Evolutionary conservation across 2,113 vertebrate genomes (phyloP).

Genomic region (Pollimyrus isidori): DNA sequence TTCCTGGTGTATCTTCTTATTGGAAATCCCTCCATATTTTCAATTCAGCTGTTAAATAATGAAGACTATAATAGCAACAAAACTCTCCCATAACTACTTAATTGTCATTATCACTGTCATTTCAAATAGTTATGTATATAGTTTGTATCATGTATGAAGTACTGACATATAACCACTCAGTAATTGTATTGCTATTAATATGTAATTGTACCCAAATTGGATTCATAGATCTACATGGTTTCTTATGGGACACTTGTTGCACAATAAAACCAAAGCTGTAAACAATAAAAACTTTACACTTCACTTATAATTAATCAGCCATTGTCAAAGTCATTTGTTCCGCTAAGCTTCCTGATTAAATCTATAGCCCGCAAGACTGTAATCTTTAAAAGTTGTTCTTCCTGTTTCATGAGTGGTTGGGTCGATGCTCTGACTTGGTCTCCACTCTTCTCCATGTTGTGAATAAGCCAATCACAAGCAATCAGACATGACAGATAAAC

Average conservation of each 20-base stretch:
- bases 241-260: background rate
- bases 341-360: background rate
- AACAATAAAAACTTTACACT: background rate
- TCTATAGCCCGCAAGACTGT: background rate
- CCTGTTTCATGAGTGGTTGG: background rate
- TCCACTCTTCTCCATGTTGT: background rate
- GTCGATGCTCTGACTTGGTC: background rate
- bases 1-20: background rate
- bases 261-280: background rate
- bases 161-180: background rate
- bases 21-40: background rate
- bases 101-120: background rate
- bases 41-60: background rate
- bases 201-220: background rate
- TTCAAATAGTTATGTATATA: background rate
- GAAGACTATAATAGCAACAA: background rate
- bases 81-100: background rate
- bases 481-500: conserved; percentile 23
- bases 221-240: background rate
- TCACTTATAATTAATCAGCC: background rate
- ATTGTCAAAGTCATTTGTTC: background rate
- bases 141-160: background rate
- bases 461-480: background rate
- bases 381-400: background rate
- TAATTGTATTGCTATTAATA: background rate